Conservation (phyloP, 2,113 vertebrate species). For the human region GRCh38 chr5:143003501-143004000, state of each 20-base stretch:
- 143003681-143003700: background rate
- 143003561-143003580: slow-evolving; percentile 28
- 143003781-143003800: slow-evolving; percentile 23
- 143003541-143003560: background rate
- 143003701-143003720: background rate
- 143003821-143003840: background rate
- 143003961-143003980: no score
- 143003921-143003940: no score
- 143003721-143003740: background rate
- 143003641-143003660: background rate
- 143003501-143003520: background rate
- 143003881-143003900: no score
- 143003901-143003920: no score
- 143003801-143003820: background rate
- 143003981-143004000: no score
- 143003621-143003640: background rate
- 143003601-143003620: background rate
- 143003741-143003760: background rate
- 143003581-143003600: background rate
- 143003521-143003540: background rate
- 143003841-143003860: background rate
- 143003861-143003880: background rate
- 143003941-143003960: no score
- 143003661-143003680: background rate
- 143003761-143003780: background rate